Percentiles rank a stretch among this genome's conserved stretches.
Conservation (phyloP, 2,113 vertebrate species). For the Tinamus guttatus region DNA sequence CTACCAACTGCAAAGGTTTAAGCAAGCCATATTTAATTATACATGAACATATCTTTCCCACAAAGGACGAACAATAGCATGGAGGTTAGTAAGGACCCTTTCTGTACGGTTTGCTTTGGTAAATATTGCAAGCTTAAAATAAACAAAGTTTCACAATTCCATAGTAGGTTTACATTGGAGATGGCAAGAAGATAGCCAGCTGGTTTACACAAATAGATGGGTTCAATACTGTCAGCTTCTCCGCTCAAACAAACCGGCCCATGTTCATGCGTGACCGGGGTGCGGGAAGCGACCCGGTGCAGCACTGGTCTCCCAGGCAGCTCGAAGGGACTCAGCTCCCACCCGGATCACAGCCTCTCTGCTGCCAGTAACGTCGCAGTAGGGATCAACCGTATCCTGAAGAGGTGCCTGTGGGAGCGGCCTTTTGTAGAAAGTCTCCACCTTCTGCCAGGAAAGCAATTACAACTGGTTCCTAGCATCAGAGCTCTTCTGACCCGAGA, state of each 20-base stretch:
- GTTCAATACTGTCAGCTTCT: conserved; percentile 45
- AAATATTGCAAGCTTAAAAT: conserved; percentile 63
- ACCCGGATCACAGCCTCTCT: neutral
- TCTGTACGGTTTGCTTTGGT: conserved; percentile 42
- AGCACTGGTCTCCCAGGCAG: neutral
- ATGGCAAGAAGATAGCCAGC: conserved; percentile 44
- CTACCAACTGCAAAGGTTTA: conserved; percentile 83
- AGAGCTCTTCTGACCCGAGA: neutral
- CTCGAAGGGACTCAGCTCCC: neutral
- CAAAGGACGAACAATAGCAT: conserved; percentile 50
- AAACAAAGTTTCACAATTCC: conserved; percentile 60
- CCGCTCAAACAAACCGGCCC: neutral
- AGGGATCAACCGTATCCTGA: neutral
- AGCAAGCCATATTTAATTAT: conserved; percentile 81
- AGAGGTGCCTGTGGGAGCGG: neutral
- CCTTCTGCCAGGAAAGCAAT: neutral
- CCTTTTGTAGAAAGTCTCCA: neutral
- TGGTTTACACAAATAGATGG: conserved; percentile 39
- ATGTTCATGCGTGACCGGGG: neutral
- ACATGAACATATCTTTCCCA: conserved; percentile 55
- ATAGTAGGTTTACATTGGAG: conserved; percentile 40
- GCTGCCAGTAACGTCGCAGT: neutral
- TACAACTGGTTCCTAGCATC: neutral
- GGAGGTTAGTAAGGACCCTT: conserved; percentile 55
- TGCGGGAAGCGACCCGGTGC: neutral